Conservation (phyloP, 2,797 vertebrate genomes). For the Triplophysa yarkandensis region DNA sequence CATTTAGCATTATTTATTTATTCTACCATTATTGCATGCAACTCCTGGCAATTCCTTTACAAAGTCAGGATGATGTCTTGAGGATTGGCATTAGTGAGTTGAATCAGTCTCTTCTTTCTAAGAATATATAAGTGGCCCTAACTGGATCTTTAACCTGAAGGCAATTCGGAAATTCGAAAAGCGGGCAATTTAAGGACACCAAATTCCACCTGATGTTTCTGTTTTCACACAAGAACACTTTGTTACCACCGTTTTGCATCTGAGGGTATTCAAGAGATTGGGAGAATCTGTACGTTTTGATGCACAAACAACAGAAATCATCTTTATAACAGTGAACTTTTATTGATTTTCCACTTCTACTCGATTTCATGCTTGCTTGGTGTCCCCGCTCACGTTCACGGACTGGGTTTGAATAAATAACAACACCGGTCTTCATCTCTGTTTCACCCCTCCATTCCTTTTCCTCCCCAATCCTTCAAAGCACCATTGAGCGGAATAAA, state of each 20-base stretch:
- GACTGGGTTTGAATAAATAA: constrained; percentile 37
- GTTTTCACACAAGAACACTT: neutral
- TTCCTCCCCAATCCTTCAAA: constrained; percentile 36
- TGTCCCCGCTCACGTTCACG: constrained; percentile 26
- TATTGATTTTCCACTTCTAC: constrained; percentile 41
- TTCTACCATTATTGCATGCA: neutral
- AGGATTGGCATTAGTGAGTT: neutral
- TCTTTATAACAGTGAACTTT: constrained; percentile 34
- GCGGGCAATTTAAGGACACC: neutral
- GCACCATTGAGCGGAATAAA: constrained; percentile 39
- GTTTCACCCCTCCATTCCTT: constrained; percentile 21
- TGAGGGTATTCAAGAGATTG: neutral
- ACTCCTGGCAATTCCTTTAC: neutral
- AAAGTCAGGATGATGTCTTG: neutral
- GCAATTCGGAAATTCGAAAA: neutral
- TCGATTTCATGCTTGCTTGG: constrained; percentile 17
- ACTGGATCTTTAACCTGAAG: neutral
- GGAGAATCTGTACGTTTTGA: constrained; percentile 7
- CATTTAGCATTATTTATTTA: neutral
- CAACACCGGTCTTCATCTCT: constrained; percentile 30
- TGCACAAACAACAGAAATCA: constrained; percentile 31
- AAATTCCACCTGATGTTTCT: neutral
- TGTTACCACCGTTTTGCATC: neutral
- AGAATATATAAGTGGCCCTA: neutral
- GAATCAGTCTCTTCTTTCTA: neutral